phyloP scores from a whole-genome alignment of 2,797 vertebrate species.

The Neosalanx taihuensis region DNA sequence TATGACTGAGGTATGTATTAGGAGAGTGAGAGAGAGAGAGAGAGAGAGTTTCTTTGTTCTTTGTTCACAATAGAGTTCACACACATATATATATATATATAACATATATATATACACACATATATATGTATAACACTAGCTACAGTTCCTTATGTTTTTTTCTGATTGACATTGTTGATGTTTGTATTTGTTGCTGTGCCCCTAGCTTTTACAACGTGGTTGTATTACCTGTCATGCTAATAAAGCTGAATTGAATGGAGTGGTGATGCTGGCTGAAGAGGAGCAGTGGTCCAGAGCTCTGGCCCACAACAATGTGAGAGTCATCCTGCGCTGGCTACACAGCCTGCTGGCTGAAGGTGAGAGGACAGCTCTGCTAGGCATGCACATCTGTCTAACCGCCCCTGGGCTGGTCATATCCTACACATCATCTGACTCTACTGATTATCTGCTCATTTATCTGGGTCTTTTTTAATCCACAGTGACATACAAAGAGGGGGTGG shows the following conservation, averaged over 20 bases:
- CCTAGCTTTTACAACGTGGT: too few species aligned
- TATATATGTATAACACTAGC: too few species aligned
- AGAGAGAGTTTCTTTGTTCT: too few species aligned
- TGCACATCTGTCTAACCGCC: not conserved
- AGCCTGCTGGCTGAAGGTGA: conserved; percentile 42
- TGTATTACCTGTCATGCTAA: too few species aligned
- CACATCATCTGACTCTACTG: not conserved
- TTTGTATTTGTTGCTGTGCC: too few species aligned
- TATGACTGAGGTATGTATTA: too few species aligned
- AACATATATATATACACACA: too few species aligned
- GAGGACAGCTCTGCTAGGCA: not conserved
- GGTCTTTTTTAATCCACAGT: not conserved
- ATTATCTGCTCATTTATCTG: not conserved
- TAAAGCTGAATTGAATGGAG: not conserved
- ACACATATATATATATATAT: too few species aligned
- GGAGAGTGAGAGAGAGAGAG: too few species aligned
- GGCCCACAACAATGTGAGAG: conserved; percentile 54
- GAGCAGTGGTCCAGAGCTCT: conserved; percentile 56
- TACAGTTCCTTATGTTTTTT: too few species aligned
- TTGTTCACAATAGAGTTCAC: too few species aligned
- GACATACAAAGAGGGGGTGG: not conserved
- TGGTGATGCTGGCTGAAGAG: conserved; percentile 46
- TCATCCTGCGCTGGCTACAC: conserved; percentile 47
- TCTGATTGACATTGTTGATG: too few species aligned
- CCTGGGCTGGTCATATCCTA: not conserved